Evolutionary conservation across 2,113 vertebrate species (phyloP).

Genomic region (Cephalopterus ornatus): DNA sequence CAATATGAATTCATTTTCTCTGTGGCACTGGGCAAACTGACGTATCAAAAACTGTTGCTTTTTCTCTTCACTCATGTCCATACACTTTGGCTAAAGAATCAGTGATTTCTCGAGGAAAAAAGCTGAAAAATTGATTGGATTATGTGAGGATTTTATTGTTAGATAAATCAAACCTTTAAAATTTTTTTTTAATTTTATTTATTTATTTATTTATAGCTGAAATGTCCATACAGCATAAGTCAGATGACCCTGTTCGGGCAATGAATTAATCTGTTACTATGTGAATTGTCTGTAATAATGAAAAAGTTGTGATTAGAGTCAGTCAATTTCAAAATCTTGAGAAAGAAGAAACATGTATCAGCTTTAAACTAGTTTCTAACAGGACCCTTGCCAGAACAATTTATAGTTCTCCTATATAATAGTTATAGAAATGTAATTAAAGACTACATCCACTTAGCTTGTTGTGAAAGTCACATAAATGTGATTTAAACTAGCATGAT

Average conservation of each 20-base stretch:
- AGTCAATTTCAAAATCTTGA: background rate
- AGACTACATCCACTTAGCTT: background rate
- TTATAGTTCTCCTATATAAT: background rate
- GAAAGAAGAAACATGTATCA: background rate
- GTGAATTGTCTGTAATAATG: background rate
- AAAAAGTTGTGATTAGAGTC: background rate
- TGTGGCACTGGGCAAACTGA: background rate
- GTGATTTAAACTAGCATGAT: background rate
- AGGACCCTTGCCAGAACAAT: background rate
- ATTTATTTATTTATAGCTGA: background rate
- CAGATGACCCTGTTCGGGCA: background rate
- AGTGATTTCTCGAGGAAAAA: background rate
- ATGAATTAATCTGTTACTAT: background rate
- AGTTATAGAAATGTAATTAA: background rate
- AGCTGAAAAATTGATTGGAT: background rate
- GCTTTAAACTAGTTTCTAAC: background rate
- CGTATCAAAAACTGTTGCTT: background rate
- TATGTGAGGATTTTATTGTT: background rate
- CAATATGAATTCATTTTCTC: background rate
- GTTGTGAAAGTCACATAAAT: background rate
- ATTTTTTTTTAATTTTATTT: rapidly evolving
- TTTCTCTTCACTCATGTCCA: background rate
- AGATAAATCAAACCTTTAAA: background rate
- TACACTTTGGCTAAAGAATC: background rate
- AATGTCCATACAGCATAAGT: background rate